A percentile compares a stretch with the other conserved stretches of the same genome.
Evolutionary conservation across 2,113 vertebrate genomes (phyloP).

Genomic region (Tursiops truncatus): DNA sequence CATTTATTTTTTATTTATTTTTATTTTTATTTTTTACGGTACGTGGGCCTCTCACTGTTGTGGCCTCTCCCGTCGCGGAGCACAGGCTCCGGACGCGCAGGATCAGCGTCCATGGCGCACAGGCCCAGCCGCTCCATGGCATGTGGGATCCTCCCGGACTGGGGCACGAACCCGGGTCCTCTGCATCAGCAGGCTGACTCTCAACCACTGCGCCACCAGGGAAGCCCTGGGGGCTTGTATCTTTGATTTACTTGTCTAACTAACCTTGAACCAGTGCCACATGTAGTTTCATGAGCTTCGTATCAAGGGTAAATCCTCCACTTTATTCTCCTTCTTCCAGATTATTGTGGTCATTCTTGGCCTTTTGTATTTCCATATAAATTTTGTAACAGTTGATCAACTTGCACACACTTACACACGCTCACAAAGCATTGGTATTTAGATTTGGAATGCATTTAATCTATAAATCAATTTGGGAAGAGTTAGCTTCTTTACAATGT

Average conservation of each 20-base stretch:
- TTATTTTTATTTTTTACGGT: too few relatives aligned
- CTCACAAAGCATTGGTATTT: not conserved
- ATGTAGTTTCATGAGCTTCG: not conserved
- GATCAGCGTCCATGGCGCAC: fast-evolving
- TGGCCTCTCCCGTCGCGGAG: too few relatives aligned
- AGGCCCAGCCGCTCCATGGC: too few relatives aligned
- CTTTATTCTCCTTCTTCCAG: not conserved
- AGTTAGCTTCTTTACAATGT: not conserved
- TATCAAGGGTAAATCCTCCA: not conserved
- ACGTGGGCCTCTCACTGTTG: too few relatives aligned
- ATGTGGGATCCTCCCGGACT: too few relatives aligned
- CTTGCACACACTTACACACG: not conserved
- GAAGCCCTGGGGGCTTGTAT: not conserved
- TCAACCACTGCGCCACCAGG: too few relatives aligned
- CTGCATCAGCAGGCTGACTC: too few relatives aligned
- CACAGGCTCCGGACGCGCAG: too few relatives aligned
- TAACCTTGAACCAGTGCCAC: not conserved
- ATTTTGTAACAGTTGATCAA: not conserved
- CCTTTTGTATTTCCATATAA: not conserved
- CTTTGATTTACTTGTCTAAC: not conserved
- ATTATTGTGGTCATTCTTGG: not conserved
- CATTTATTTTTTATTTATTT: not conserved
- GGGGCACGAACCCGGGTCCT: too few relatives aligned
- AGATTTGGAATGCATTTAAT: not conserved
- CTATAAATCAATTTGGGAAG: not conserved